Evolutionary conservation across 2,888 invertebrate genomes (phyloP), one percentile per base, ranked within the genome.

Genomic region (Netelia virgata): DNA sequence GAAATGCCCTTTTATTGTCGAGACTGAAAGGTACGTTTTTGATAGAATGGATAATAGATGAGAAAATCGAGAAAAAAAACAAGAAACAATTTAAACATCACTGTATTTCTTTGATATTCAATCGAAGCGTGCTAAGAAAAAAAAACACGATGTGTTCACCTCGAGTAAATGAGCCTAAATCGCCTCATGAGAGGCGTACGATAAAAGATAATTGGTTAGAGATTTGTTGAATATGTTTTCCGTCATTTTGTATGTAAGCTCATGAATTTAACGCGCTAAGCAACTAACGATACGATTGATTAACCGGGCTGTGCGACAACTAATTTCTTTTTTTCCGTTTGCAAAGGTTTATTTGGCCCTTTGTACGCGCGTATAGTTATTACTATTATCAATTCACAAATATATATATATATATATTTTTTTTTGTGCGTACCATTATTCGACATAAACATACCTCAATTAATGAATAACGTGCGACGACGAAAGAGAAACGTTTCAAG

Each of bases 251-350:
- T 84, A 84, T 53, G 82, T 84, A 82, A 36, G 14, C 50, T 78
- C 63, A 70, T 82, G 64, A 78, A 74, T 70, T 50, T 70, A 70
- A 70, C 57, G 41, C 70, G 59, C 78, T 59, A 43, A 81, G 69
- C 50, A 61, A 82, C 36, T 78, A 82, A 78, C 82, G 69, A 78
- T 74, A 28, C 47, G 61, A 78, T 72, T 28, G 59, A 78, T 78
- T 84, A 82, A 82, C 83, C 66, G 74, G 84, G 82, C 84, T 82
- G 82, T 84, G 84, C 84, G 84, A 82, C 41, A 78, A 84, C 72
- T 72, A 61, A 20, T 43, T 9, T 66, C 16, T 64, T 68, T 66
- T 23, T 64, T 68, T 59, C 50, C 68, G 43, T 61, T 74, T 69
- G 41, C 72, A 64, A 16, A 59, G 18, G 50, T 59, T 66, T 77